Base-by-base conservation (phyloP, 2,888 invertebrate genomes). In the Cryptus armator region DNA sequence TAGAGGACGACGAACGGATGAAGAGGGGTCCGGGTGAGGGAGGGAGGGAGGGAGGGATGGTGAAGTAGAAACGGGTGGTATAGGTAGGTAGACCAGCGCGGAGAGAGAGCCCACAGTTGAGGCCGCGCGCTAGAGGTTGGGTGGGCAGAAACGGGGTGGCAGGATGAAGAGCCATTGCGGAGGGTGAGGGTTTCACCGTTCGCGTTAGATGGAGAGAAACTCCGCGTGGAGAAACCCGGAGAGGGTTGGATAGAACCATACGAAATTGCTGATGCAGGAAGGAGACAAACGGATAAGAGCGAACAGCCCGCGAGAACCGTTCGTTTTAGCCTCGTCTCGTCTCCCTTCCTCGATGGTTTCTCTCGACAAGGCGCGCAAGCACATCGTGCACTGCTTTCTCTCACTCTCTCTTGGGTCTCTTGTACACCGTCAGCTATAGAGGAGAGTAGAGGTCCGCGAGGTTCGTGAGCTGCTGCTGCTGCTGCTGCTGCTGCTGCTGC, bases 271-370 rank as follows among this genome's bases (percentile, higher is more conserved):
- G 74, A 80, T 72, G 72, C 56, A 70, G 71, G 79, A 75, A 67
- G 29, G 67, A 62, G 78, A 78, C 71, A 75, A 67, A 90, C 88
- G 88, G 87, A 88, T 87, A 88, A 90, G 89, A 90, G 90, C 89
- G 90, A 87, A 87, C 86, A 89, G 88, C 89, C 37, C 53, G 74
- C 78, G 81, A 75, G 82, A 79, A 79, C 74, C 71, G 83, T 75
- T 79, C 83, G 75, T 81, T 84, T 71, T 72, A 85, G 81, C 81
- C 83, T 80, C 75, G 48, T 70, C 72, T 62, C 68, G 29, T 59
- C 44, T 43, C 71, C 53, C 72, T 68, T 62, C 48, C 64, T 48
- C 46, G 51, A 43, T 29, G 32, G 7, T 56, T 56, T 56, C 56
- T 56, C 56, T 56, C 56, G 56, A 12, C n/a, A 24, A 19, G 24